phyloP scores from a whole-genome alignment of 2,797 vertebrate genomes.

The Pteropus rufus region DNA sequence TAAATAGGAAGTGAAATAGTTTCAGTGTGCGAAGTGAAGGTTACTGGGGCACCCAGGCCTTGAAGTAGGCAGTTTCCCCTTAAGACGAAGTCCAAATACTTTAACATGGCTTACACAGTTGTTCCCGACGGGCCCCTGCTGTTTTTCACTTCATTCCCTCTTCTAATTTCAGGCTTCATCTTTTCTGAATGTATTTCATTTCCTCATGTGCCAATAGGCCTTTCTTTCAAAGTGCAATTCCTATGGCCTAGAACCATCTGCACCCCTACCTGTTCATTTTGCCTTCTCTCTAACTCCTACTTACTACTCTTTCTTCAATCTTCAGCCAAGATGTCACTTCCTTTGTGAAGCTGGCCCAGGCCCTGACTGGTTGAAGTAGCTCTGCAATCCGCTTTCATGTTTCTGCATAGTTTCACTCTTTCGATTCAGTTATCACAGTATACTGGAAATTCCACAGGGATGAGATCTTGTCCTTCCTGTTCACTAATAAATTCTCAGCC shows the following conservation, averaged over 20 bases:
- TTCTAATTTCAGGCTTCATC: background rate
- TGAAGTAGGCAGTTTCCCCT: too few species aligned
- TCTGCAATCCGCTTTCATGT: background rate
- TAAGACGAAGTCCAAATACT: background rate
- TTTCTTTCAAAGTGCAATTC: background rate
- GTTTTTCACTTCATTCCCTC: background rate
- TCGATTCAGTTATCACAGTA: background rate
- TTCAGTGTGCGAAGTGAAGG: background rate
- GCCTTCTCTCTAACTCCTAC: background rate
- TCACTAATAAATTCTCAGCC: background rate
- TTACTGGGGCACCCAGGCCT: background rate
- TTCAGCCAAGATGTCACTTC: background rate
- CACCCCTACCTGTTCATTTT: background rate
- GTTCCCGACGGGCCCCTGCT: background rate
- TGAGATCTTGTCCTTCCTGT: background rate
- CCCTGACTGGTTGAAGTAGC: background rate
- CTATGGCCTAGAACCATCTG: background rate
- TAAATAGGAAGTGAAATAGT: background rate
- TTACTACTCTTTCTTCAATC: background rate
- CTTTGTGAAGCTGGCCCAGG: background rate
- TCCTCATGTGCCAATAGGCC: background rate
- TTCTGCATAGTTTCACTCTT: background rate
- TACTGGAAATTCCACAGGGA: background rate
- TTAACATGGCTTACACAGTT: too few species aligned
- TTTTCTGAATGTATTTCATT: background rate